Evolutionary conservation across 2,113 vertebrate species (phyloP), one percentile per base, ranked within the genome.

Genomic region (Catharus fuscescens): DNA sequence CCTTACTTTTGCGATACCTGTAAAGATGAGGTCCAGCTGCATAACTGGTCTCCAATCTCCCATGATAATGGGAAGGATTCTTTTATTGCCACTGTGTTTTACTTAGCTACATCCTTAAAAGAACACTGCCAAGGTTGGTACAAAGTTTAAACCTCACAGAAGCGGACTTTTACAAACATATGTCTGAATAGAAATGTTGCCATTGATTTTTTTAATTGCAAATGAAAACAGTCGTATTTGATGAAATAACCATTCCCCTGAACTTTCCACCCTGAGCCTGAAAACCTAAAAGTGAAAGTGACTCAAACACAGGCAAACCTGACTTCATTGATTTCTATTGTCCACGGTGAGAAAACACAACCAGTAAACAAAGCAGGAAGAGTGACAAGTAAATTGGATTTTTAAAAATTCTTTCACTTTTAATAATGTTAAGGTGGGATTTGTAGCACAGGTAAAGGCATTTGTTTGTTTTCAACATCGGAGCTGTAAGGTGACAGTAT

Each of bases 131-230:
- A 96, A 88, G 79, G 87, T 73, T 90, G 79, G 47, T 57, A 78
- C 81, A 88, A 90, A 91, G 85, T 95, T 96, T 90, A 90, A 82
- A 79, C 34, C 60, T 89, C 78, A 48, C 47, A 34, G 59, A 91
- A 86, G 38, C 34, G 77, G 78, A 65, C 78, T 91, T 82, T 73
- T 73, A 62, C 60, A 92, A 92, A 92, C 34, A 29, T 87, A 88
- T 50, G 85, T 77, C 92, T 66, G 60, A 80, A 90, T 29, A 86
- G 91, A 93, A 94, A 70, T 0, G 0, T 48, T 86, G 72, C 60
- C 87, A 96, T 94, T 91, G 96, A 97, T 96, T 96, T 96, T 96
- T 94, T 95, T 95, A 97, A 95, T 95, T 96, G 62, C 67, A 88
- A 85, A 50, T 67, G 95, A 94, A 97, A 95, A 97, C 92, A 80